Base-by-base conservation (phyloP, 2,888 invertebrate species). In the Caenorhabditis drosophilae region DNA sequence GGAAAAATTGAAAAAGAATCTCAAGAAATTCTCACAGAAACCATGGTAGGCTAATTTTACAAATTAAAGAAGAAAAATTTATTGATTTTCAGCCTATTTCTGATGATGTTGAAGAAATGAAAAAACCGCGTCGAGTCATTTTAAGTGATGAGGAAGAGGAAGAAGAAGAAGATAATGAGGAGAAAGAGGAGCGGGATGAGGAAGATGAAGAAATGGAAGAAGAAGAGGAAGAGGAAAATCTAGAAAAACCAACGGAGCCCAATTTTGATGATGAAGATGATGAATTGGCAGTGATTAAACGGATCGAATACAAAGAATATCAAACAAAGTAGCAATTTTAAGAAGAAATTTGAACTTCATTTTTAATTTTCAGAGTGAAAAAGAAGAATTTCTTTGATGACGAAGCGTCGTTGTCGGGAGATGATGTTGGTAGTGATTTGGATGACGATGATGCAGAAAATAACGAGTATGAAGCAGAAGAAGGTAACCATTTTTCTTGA, bases 401-500 rank as follows among this genome's bases (percentile, higher is more conserved):
- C 31, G 80, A 81, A 59, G 81, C 81, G 11, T 76, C 75, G 6
- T 58, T 81, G 6, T 79, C 78, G 4, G 81, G 81, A 34, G 77
- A 78, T 42, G 80, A 81, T 42, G 70, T 81, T 15, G 79, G 77
- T 18, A 74, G 73, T 50, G 79, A 80, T 42, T 34, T 56, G 0
- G 77, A 77, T 15, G 73, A 75, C 18, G 72, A 71, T 15, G 70
- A 70, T 18, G 67, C 57, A 9, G 64, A 25, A 9, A 61, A 78
- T 56, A 58, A 78, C 55, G 68, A 59, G 16, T 79, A 79, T 51
- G 77, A 78, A 50, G 66, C 58, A 4, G 73, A 76, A 44, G 73
- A 68, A 53, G 71, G 73, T 50, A n/a, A n/a, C n/a, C n/a, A n/a
- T n/a, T n/a, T n/a, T n/a, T n/a, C n/a, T n/a, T n/a, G n/a, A n/a